A percentile compares a stretch with the other conserved stretches of the same genome.
These are phyloP conservation scores for Alcedo quadribrachys DNA, from an alignment of 2,797 vertebrate genomes.

Conservation along the genomic window DNA sequence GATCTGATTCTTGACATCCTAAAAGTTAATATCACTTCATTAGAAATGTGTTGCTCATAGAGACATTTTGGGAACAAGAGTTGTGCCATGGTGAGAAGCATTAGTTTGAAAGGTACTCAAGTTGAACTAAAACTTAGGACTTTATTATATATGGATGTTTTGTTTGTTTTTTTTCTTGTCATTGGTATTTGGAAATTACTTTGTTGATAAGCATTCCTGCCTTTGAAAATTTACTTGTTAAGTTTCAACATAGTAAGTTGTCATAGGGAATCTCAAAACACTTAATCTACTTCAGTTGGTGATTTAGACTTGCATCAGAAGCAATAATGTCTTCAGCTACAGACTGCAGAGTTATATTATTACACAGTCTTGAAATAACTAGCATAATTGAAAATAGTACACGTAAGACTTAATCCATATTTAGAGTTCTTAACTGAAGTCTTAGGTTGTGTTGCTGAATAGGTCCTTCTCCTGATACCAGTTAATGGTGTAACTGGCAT, in stretches of 20 bases:
- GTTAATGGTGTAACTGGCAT: background rate
- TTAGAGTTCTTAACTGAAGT: background rate
- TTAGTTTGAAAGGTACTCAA: background rate
- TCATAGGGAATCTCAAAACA: background rate
- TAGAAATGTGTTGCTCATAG: background rate
- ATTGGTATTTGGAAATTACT: background rate
- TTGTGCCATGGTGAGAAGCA: background rate
- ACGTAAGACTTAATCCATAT: background rate
- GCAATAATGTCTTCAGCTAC: background rate
- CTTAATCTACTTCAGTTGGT: background rate
- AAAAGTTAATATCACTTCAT: background rate
- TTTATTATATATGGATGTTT: background rate
- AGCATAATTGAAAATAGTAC: background rate
- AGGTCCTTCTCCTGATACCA: background rate
- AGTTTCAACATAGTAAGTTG: background rate
- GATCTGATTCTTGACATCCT: background rate
- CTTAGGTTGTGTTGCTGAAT: background rate
- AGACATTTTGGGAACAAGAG: background rate
- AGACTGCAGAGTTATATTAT: background rate
- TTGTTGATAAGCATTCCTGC: background rate
- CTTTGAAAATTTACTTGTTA: background rate
- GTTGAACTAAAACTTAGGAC: background rate
- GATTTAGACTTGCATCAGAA: background rate
- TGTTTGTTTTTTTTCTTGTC: background rate
- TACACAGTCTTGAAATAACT: background rate